These are phyloP conservation scores for Butastur rufipennis DNA, from an alignment of 2,113 vertebrate genomes.

Conservation along the genomic window DNA sequence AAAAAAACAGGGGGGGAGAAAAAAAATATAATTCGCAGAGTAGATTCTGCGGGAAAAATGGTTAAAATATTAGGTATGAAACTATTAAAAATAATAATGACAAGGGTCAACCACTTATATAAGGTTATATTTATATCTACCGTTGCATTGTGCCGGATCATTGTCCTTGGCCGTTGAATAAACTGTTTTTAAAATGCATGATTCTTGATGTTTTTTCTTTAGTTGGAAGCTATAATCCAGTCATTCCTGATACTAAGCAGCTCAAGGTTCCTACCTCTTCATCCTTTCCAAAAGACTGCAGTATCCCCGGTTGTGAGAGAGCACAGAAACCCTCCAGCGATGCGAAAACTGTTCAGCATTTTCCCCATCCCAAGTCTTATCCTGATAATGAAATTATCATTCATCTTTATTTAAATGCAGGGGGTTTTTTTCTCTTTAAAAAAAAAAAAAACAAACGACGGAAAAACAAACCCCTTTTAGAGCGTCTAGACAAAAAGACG, in stretches of 20 bases:
- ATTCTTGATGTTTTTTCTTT: conserved; percentile 66
- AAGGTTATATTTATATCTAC: conserved; percentile 69
- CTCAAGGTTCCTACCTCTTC: conserved; percentile 57
- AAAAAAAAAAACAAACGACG: background rate
- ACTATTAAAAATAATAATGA: conserved; percentile 59
- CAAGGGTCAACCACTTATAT: conserved; percentile 69
- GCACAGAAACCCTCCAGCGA: conserved; percentile 23
- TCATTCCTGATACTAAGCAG: conserved; percentile 52
- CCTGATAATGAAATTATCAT: conserved; percentile 69
- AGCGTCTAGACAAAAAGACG: background rate
- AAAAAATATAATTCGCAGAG: conserved; percentile 30
- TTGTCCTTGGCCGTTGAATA: conserved; percentile 64
- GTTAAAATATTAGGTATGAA: conserved; percentile 60
- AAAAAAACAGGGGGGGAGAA: background rate
- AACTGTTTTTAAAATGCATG: conserved; percentile 68
- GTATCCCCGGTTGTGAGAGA: conserved; percentile 8
- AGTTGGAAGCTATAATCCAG: conserved; percentile 59
- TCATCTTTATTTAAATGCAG: conserved; percentile 41
- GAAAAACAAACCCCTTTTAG: background rate
- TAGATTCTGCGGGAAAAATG: conserved; percentile 29
- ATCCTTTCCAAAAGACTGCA: conserved; percentile 53
- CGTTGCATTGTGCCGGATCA: conserved; percentile 64
- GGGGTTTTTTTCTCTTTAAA: background rate
- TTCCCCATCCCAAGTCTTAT: conserved; percentile 10
- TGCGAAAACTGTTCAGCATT: background rate